Evolutionary conservation across 2,113 vertebrate genomes (phyloP), one percentile per base, ranked within the genome.

Genomic region (Pycnonotus jocosus): DNA sequence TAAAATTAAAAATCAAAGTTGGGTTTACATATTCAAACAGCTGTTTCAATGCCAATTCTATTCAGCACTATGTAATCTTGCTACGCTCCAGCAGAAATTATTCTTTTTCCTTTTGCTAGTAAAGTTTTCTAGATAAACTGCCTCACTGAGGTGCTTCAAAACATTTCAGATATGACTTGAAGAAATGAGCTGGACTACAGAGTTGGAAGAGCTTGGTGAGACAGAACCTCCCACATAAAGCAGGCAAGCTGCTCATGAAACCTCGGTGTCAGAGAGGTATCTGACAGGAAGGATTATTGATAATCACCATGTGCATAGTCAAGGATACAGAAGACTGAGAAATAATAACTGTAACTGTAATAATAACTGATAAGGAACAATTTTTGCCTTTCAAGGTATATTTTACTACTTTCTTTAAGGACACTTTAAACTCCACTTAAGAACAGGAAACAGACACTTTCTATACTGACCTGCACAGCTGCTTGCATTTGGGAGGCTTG

Each of bases 401-500:
- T 65, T 65, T 74, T 37, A 76, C 28, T 45, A 37, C 15, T 79
- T 70, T 42, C 65, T 89, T 80, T 33, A 60, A 82, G 50, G 31
- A 85, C 9, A 76, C 8, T 27, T 61, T 40, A n/a, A 83, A 68
- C 22, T 77, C 18, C n/a, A 9, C n/a, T 40, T 28, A 40, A 27
- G 31, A 93, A 62, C 6, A 16, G 44, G 38, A 81, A 85, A n/a
- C 14, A 69, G 23, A 38, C 4, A 6, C 14, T 44, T 70, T 71
- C 56, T 25, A 23, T 51, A 98, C 97, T 83, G 80, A 99, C 99
- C 98, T 98, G 98, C 99, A 99, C 0, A 98, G 93, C 56, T 98
- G 98, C 92, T 97, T 99, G 92, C 99, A 99, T 28, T 93, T 98
- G 19, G 98, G 99, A 42, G 99, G 98, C 88, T 97, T 98, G 72